phyloP scores from a whole-genome alignment of 2,888 invertebrate genomes.

The Lycophotia porphyrea region DNA sequence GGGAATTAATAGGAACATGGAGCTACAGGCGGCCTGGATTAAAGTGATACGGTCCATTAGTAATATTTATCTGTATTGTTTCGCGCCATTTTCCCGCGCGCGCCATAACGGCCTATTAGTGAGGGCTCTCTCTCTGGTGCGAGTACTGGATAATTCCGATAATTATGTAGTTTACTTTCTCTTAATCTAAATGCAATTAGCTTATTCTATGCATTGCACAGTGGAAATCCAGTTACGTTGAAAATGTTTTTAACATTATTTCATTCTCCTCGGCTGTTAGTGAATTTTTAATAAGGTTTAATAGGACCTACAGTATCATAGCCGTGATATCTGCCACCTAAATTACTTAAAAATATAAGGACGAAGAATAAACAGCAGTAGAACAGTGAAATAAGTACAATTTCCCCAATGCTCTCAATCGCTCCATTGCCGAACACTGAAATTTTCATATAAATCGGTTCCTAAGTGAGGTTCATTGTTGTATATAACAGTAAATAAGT shows the following conservation, averaged over 20 bases:
- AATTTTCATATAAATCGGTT: constrained; percentile 52
- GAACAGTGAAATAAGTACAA: background rate
- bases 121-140: constrained; percentile 4
- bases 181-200: constrained; percentile 59
- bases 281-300: constrained; percentile 21
- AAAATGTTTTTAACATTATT: constrained; percentile 28
- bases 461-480: constrained; percentile 37
- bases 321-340: background rate
- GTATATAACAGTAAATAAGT: constrained; percentile 33
- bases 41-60: constrained; percentile 45
- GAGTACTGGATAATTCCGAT: constrained; percentile 40
- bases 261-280: background rate
- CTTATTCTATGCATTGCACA: constrained; percentile 35
- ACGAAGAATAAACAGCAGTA: background rate
- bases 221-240: constrained; percentile 40
- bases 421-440: constrained; percentile 25
- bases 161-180: constrained; percentile 60
- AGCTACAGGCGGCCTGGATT: constrained; percentile 33
- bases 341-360: background rate
- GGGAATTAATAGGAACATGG: constrained; percentile 30
- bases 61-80: constrained; percentile 54
- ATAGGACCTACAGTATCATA: background rate
- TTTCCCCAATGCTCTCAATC: constrained; percentile 15
- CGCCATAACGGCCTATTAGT: constrained; percentile 35
- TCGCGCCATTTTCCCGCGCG: constrained; percentile 48